A percentile compares a stretch with the other conserved stretches of the same genome.
phyloP scores from a whole-genome alignment of 2,797 vertebrate species.

The Coracias cyanogaster region DNA sequence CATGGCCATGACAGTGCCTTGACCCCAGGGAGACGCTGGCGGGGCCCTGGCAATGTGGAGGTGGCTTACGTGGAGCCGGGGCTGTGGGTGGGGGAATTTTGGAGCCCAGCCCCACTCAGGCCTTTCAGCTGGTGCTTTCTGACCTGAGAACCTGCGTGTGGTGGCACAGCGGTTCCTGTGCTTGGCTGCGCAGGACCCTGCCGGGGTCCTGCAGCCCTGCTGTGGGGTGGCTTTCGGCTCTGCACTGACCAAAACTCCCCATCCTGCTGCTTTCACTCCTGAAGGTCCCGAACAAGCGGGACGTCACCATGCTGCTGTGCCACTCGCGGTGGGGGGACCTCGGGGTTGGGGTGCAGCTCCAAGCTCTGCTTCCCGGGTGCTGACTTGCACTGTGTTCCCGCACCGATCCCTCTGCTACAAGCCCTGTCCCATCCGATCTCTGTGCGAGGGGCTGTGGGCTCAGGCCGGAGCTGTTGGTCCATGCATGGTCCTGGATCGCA shows the following conservation, averaged over 20 bases:
- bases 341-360: neutral
- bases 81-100: neutral
- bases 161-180: neutral
- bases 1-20: fast-evolving
- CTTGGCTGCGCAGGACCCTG: neutral
- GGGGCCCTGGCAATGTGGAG: neutral
- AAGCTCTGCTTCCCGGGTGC: neutral
- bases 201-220: neutral
- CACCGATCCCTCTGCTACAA: neutral
- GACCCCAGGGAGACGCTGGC: neutral
- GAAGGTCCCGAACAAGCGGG: fast-evolving
- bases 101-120: neutral
- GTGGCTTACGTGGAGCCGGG: fast-evolving
- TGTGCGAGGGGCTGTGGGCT: fast-evolving
- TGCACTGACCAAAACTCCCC: fast-evolving
- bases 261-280: fast-evolving
- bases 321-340: fast-evolving
- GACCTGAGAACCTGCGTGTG: neutral
- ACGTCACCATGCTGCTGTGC: fast-evolving
- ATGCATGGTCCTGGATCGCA: fast-evolving
- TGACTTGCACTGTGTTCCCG: fast-evolving
- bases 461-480: neutral
- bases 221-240: neutral
- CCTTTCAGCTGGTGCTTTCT: neutral
- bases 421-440: neutral